Evolutionary conservation across 2,113 vertebrate species (phyloP).

Genomic region (Microcebus murinus): DNA sequence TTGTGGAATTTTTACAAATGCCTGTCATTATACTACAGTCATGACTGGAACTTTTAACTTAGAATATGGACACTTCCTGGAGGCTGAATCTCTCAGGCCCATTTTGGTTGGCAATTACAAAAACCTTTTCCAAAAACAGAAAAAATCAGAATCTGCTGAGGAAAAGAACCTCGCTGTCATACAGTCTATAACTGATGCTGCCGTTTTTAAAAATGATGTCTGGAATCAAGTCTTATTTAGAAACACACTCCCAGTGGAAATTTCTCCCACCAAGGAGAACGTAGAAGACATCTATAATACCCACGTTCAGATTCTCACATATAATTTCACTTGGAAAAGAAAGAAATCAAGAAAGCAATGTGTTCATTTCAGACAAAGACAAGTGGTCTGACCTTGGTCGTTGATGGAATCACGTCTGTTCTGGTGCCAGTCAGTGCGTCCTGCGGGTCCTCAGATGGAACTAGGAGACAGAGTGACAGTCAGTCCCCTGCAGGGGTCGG

Average conservation of each 20-base stretch:
- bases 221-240: not conserved
- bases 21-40: too few species aligned
- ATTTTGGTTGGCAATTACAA: not conserved
- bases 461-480: not conserved
- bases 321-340: too few species aligned
- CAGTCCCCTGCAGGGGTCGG: not conserved
- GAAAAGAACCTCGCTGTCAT: too few species aligned
- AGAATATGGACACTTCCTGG: too few species aligned
- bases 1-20: too few species aligned
- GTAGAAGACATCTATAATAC: fast-evolving
- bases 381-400: not conserved
- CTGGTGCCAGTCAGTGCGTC: too few species aligned
- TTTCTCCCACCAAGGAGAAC: not conserved
- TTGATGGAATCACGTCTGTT: too few species aligned
- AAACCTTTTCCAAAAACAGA: not conserved
- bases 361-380: not conserved
- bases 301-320: not conserved
- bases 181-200: not conserved
- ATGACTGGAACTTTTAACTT: too few species aligned
- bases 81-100: too few species aligned
- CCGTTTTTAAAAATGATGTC: not conserved
- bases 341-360: too few species aligned
- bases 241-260: not conserved
- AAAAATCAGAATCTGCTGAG: not conserved
- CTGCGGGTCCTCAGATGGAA: fast-evolving